Percentiles rank a stretch among this genome's conserved stretches.
Conservation (phyloP, 23 tunicate genomes). For the Styela plicata region DNA sequence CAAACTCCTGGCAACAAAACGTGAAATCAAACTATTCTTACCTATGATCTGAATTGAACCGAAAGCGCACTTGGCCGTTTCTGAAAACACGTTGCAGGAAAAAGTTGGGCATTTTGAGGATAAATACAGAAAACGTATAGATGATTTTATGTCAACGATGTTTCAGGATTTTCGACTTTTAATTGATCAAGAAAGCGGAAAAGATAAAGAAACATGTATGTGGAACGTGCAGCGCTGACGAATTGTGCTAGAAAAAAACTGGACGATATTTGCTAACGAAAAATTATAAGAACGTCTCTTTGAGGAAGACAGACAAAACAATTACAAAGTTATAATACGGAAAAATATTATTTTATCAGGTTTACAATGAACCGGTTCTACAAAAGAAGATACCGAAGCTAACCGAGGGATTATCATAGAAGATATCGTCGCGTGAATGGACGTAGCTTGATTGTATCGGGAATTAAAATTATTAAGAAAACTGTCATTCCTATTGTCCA, state of each 20-base stretch:
- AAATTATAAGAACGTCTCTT: background rate
- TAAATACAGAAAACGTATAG: constrained; percentile 47
- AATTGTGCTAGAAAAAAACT: constrained; percentile 3
- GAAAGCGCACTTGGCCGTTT: constrained; percentile 30
- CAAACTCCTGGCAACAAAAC: constrained; percentile 7
- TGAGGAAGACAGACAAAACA: too few species aligned
- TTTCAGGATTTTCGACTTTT: constrained; percentile 27
- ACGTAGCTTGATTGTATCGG: too few species aligned
- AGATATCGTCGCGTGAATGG: too few species aligned
- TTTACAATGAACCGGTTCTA: too few species aligned
- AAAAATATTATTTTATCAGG: too few species aligned
- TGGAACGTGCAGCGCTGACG: constrained; percentile 19
- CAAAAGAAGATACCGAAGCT: too few species aligned
- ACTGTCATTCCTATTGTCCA: too few species aligned
- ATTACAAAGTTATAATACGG: too few species aligned
- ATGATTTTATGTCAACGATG: constrained; percentile 40
- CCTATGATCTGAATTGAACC: background rate
- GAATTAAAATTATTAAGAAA: too few species aligned
- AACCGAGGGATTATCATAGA: too few species aligned
- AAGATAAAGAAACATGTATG: constrained; percentile 8
- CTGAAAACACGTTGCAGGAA: constrained; percentile 56
- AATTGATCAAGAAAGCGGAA: constrained; percentile 14
- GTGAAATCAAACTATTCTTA: constrained; percentile 29
- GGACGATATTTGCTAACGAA: background rate
- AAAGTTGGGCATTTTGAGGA: constrained; percentile 68